Base-by-base conservation (phyloP, 37 sponge, comb jelly and placozoan genomes). In the Tethya wilhelma region DNA sequence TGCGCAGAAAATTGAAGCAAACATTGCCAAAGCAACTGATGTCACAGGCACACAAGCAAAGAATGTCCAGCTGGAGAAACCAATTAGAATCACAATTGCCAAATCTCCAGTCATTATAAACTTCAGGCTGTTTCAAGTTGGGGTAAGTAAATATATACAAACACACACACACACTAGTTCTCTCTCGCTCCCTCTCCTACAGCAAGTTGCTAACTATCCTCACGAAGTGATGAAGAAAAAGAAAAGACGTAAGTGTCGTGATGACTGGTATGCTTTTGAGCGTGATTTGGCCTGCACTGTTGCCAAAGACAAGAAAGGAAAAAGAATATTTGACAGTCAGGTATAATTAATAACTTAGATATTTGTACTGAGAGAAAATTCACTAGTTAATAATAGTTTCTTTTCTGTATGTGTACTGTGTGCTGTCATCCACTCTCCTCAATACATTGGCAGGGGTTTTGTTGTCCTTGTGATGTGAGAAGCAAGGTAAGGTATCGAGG, bases 271-370 rank as follows among this genome's bases (percentile, higher is more conserved):
- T 77, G 62, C 79, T 0, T 25, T 55, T 0, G 59, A 63, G 0
- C 0, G 57, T n/a, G 66, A 86, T 37, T 38, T 73, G 19, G 83
- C 76, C 6, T 94, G 95, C 77, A 77, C 78, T 1, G 75, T 84
- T 74, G 55, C 73, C 26, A 41, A 85, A 30, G 64, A 83, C n/a
- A 37, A 25, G 22, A 65, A 64, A 0, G 85, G 82, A 38, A 40
- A 78, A 32, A 87, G 44, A 67, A 83, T 94, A 63, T 94, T 89
- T 83, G 95, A 86, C 56, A 94, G 95, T 34, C 95, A 94, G 73
- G 95, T 90, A 33, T 42, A 59, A n/a, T n/a, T n/a, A n/a, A n/a
- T n/a, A n/a, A n/a, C n/a, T n/a, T n/a, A n/a, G n/a, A n/a, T n/a
- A n/a, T n/a, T n/a, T n/a, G n/a, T n/a, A n/a, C n/a, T n/a, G n/a